Percentiles rank a stretch among this genome's conserved stretches.
Evolutionary conservation across 2,888 invertebrate genomes (phyloP).

Genomic region (Stenodera caucasica): DNA sequence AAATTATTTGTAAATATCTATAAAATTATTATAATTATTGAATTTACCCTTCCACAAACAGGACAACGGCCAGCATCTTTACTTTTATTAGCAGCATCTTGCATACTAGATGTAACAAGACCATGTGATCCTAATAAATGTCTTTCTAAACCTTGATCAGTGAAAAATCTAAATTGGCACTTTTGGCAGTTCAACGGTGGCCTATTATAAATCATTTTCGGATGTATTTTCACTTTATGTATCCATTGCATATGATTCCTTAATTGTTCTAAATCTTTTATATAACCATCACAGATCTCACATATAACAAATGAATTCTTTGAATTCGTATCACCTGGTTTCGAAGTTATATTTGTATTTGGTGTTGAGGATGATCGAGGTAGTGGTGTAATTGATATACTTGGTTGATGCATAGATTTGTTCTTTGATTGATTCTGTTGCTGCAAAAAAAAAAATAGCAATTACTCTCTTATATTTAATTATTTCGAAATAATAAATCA

Average conservation of each 20-base stretch:
- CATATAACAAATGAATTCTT: conserved; percentile 90
- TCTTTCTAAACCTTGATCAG: conserved; percentile 93
- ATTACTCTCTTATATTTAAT: neutral
- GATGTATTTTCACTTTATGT: conserved; percentile 95
- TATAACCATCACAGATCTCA: conserved; percentile 96
- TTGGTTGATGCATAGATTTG: conserved; percentile 70
- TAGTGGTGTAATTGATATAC: conserved; percentile 87
- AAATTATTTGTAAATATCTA: conserved; percentile 4
- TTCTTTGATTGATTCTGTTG: conserved; percentile 33
- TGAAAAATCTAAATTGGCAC: conserved; percentile 95
- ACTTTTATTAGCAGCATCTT: conserved; percentile 92
- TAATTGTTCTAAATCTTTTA: conserved; percentile 88
- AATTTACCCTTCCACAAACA: conserved; percentile 85
- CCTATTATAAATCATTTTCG: conserved; percentile 93
- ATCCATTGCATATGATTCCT: conserved; percentile 98
- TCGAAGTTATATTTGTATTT: conserved; percentile 52
- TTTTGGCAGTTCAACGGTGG: conserved; percentile 95
- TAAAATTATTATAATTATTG: conserved; percentile 8
- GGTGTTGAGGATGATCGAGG: conserved; percentile 51
- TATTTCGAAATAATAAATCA: neutral
- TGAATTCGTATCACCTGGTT: conserved; percentile 60
- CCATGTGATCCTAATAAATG: conserved; percentile 94
- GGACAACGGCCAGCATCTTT: conserved; percentile 94
- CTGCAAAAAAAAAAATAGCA: conserved; percentile 1
- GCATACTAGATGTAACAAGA: conserved; percentile 93